A percentile compares a stretch with the other conserved stretches of the same genome.
These are phyloP conservation scores for Chironomus striatipennis DNA, from an alignment of 1,140 invertebrate genomes.

Conservation along the genomic window DNA sequence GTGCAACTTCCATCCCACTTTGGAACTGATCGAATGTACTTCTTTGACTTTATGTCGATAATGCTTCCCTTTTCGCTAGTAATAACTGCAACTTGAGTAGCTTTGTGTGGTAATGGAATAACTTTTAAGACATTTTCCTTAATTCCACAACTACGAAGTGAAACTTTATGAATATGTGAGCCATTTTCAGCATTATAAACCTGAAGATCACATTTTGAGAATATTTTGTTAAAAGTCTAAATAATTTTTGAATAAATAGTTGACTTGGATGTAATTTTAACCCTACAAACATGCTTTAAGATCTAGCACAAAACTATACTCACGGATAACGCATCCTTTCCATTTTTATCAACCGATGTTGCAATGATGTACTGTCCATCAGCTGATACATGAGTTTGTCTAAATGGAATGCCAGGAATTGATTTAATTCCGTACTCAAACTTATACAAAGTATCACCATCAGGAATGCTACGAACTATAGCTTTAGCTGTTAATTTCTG, in stretches of 20 bases:
- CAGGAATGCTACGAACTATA: slow-evolving; percentile 52
- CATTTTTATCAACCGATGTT: slow-evolving; percentile 70
- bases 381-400: slow-evolving; percentile 66
- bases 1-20: slow-evolving; percentile 80
- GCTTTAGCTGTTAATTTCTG: slow-evolving; percentile 54
- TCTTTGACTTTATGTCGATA: slow-evolving; percentile 72
- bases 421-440: slow-evolving; percentile 69
- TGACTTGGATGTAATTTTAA: no score
- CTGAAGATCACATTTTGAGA: not conserved
- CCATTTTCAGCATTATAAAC: slow-evolving; percentile 80
- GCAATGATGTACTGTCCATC: slow-evolving; percentile 71
- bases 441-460: slow-evolving; percentile 63
- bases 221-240: not conserved
- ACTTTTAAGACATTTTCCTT: slow-evolving; percentile 55
- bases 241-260: not conserved
- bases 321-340: slow-evolving; percentile 69
- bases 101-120: slow-evolving; percentile 71
- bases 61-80: slow-evolving; percentile 85
- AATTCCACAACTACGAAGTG: slow-evolving; percentile 52
- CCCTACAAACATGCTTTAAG: no score
- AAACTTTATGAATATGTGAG: slow-evolving; percentile 61
- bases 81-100: slow-evolving; percentile 75
- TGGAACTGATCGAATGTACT: slow-evolving; percentile 62
- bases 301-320: not conserved
- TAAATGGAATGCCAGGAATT: slow-evolving; percentile 55